phyloP scores from a whole-genome alignment of 2,888 invertebrate genomes.

The Busseola fusca region DNA sequence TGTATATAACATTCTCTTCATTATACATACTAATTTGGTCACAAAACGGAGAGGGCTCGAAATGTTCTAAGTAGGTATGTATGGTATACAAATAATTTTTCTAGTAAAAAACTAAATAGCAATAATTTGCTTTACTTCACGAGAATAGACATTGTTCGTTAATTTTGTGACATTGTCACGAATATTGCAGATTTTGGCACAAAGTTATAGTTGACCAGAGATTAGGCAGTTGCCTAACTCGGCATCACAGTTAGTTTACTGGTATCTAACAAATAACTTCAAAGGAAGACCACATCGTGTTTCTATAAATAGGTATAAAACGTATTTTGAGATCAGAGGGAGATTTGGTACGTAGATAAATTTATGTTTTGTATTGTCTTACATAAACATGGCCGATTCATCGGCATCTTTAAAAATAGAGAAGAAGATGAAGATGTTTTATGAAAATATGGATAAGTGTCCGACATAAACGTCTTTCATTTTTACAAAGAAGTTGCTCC shows the following conservation, averaged over 20 bases:
- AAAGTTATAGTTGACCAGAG: constrained; percentile 24
- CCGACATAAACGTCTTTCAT: constrained; percentile 49
- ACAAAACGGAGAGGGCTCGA: constrained; percentile 43
- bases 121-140: constrained; percentile 30
- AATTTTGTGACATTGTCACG: constrained; percentile 33
- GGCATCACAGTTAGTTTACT: constrained; percentile 18
- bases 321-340: constrained; percentile 60
- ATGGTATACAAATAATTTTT: constrained; percentile 14
- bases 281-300: constrained; percentile 57
- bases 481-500: constrained; percentile 43
- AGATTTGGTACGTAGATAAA: constrained; percentile 47
- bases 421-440: constrained; percentile 23
- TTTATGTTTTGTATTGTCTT: constrained; percentile 60
- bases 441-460: constrained; percentile 37
- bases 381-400: constrained; percentile 47
- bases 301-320: constrained; percentile 49
- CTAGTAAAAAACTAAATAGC: constrained; percentile 37
- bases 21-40: constrained; percentile 50
- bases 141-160: constrained; percentile 34
- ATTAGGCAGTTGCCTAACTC: constrained; percentile 24
- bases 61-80: constrained; percentile 2
- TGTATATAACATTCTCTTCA: constrained; percentile 18
- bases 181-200: constrained; percentile 45
- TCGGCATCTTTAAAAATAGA: constrained; percentile 45
- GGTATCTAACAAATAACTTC: constrained; percentile 46